Evolutionary conservation across 2,113 vertebrate species (phyloP), one percentile per base, ranked within the genome.

Genomic region (Vombatus ursinus): DNA sequence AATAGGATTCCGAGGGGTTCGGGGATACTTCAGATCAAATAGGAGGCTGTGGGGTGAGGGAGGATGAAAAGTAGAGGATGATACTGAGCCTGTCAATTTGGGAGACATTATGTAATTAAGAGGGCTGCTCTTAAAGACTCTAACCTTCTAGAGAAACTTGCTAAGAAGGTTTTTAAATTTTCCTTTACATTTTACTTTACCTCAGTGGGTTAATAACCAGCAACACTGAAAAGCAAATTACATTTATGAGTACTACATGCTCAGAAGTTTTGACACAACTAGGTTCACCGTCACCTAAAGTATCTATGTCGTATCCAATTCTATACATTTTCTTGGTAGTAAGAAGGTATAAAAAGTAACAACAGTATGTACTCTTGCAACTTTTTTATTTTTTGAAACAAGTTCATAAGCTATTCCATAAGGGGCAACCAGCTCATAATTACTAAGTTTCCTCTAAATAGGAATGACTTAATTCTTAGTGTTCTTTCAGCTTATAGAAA

Each of bases 201-300:
- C 12, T 77, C n/a, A 94, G 11, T 93, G 90, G 90, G 77, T 52
- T 94, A 94, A 95, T 94, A 90, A 54, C 8, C 91, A 91, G 44
- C 48, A 84, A 1, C 90, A 52, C 48, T 90, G 57, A 54, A 96
- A 95, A 93, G n/a, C 68, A 52, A 37, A n/a, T 91, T 26, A 68
- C 12, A 91, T 91, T 94, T 95, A 47, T 91, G 94, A 28, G 91
- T 90, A 91, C 89, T 92, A 54, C 89, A 47, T 91, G 48, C 52
- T 95, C 44, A 61, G 37, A 96, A 89, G 48, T 94, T 97, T n/a
- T 94, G n/a, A 52, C 77, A 52, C 19, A 28, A 28, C 44, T 6
- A 6, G 94, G 90, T 95, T 49, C 7, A 47, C 95, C 28, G 90
- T 53, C 50, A 24, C 44, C 89, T 16, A 48, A 12, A 95, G 3